Evolutionary conservation across 2,113 vertebrate species (phyloP), one percentile per base, ranked within the genome.

Genomic region (Thinocorus orbignyianus): DNA sequence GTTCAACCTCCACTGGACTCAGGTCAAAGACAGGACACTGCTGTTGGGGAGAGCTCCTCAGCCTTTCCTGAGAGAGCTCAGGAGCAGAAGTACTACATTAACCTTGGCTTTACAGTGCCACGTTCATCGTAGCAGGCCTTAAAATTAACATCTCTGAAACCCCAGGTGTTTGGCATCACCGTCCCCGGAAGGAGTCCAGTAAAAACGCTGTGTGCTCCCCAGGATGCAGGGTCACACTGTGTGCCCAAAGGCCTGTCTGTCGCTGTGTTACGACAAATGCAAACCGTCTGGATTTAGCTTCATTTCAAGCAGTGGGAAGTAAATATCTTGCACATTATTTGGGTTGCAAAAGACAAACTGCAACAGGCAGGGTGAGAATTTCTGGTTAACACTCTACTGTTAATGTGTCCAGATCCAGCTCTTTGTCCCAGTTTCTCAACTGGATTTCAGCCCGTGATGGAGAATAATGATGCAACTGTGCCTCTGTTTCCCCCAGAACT

Each of bases 261-360:
- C 8, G 2, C 86, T 73, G 31, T 0, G 7, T 77, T 58, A 23
- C 39, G 89, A 49, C 77, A 78, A 87, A 88, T 20, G 31, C 88
- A 92, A 86, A 55, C 88, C 77, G 60, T 76, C 90, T 92, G 93
- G 71, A 35, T 79, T 58, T 71, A 55, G 18, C 91, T 88, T 95
- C 1, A 1, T 48, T 90, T 86, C 15, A 35, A 85, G 48, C 60
- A 28, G 41, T 24, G 35, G 83, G 90, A 87, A 81, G 41, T 60
- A 65, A 93, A 62, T 90, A 37, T 31, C 39, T 61, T 73, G 7
- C 8, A 35, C 58, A 57, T 65, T 1, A 70, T 65, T 68, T 61
- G 65, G 24, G 24, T 77, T 96, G 80, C 80, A 65, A 81, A 86
- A 89, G 46, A 51, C 73, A 72, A 78, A 68, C 64, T 76, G 83